Base-by-base conservation (phyloP, 2,797 vertebrate genomes). In the Centropyge bicolor region DNA sequence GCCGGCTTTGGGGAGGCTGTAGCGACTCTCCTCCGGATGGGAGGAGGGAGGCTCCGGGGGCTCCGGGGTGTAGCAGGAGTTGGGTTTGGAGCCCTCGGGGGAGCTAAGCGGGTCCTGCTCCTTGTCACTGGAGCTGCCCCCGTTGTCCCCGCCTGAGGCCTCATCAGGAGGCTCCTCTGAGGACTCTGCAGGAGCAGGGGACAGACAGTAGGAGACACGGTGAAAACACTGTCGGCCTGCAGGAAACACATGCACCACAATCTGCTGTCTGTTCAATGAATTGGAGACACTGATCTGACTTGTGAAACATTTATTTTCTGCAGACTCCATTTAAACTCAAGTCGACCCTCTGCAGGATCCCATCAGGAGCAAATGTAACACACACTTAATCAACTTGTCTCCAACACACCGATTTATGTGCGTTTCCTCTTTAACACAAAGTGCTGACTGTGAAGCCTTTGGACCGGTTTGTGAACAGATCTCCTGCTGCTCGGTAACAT, bases 401-500 rank as follows among this genome's bases (percentile, higher is more conserved):
- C 64, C 51, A 80, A 57, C 78, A 14, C 31, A 46, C 40, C 92
- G 94, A 95, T 94, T 91, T 81, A 93, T 91, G 73, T 80, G 87
- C 71, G 83, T 84, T 71, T 79, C 80, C 86, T 91, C 80, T 60
- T 94, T 93, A 90, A 89, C 84, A 88, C 88, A 94, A 96, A 96
- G 83, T 95, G 96, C 97, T 97, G 96, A 97, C 93, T 93, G 82
- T 76, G 93, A 95, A 95, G 95, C 87, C 74, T 86, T 93, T 90
- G 94, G 94, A 94, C 95, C 95, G 93, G 93, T 95, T 93, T 94
- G 95, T 92, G 93, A 96, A 96, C 94, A 95, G 91, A 95, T 95
- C 82, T 94, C 94, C 95, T 93, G 95, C 96, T 96, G 95, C 95
- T 94, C 95, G 92, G 97, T 95, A 96, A 97, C 96, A 95, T 96